phyloP scores from a whole-genome alignment of 2,113 vertebrate genomes.

The Cinclus mexicanus region DNA sequence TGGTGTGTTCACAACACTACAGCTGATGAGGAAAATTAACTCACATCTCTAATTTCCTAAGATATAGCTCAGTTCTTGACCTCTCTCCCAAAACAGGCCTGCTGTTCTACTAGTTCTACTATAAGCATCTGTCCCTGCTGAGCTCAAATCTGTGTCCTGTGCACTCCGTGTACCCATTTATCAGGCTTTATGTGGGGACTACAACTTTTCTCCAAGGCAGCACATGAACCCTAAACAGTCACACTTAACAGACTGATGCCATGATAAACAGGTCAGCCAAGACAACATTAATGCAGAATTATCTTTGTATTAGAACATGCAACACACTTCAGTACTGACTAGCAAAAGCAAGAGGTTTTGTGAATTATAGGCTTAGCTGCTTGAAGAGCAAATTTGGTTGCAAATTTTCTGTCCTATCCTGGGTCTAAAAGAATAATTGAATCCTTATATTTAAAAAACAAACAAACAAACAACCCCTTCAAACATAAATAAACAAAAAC shows the following conservation, averaged over 20 bases:
- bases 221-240: background rate
- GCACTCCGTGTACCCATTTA: fast-evolving
- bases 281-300: background rate
- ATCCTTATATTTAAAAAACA: background rate
- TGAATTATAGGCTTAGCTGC: background rate
- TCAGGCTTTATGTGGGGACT: background rate
- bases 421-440: background rate
- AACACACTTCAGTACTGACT: background rate
- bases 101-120: background rate
- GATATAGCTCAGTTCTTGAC: background rate
- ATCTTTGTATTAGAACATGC: background rate
- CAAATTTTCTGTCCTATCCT: background rate
- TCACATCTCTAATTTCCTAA: background rate
- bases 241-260: fast-evolving
- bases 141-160: background rate
- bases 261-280: background rate
- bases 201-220: background rate
- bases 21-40: background rate
- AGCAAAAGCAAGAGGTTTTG: background rate
- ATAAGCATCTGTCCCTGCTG: background rate
- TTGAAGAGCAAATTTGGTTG: background rate
- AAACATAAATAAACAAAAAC: background rate
- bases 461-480: fast-evolving
- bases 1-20: background rate
- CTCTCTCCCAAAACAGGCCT: background rate